Percentiles rank a stretch among this genome's conserved stretches.
These are phyloP conservation scores for Psylliodes chrysocephalus DNA, from an alignment of 2,888 invertebrate genomes.

Conservation along the genomic window DNA sequence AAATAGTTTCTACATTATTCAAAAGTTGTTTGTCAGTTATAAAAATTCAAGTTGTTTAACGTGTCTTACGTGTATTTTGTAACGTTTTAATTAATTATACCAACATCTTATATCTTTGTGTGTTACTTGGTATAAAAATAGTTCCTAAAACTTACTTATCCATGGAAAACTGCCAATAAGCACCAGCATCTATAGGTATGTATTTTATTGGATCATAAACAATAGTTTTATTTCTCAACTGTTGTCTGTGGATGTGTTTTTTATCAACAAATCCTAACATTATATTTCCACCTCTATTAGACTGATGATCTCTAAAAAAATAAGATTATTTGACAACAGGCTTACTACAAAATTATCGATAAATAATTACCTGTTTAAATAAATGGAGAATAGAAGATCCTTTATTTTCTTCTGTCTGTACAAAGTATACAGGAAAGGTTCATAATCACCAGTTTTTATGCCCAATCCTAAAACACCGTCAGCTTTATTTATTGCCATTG, in stretches of 20 bases:
- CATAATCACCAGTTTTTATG: constrained; percentile 67
- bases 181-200: constrained; percentile 66
- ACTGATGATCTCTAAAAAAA: constrained; percentile 67
- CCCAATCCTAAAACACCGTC: constrained; percentile 79
- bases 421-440: constrained; percentile 75
- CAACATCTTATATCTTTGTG: no score
- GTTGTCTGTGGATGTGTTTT: constrained; percentile 66
- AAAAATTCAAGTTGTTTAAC: no score
- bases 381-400: constrained; percentile 74
- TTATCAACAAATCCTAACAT: constrained; percentile 74
- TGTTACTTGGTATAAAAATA: no score
- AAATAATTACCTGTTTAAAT: constrained; percentile 70
- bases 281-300: constrained; percentile 68
- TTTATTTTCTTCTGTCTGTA: constrained; percentile 66
- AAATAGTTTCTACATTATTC: no score
- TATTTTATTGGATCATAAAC: constrained; percentile 70
- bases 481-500: constrained; percentile 74
- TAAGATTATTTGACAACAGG: neutral
- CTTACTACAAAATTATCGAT: neutral
- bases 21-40: no score
- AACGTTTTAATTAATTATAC: no score
- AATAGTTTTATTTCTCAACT: constrained; percentile 42
- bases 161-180: constrained; percentile 78
- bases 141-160: constrained; percentile 69
- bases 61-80: no score